Evolutionary conservation across 2,888 invertebrate genomes (phyloP).

Genomic region (Pyrrhia umbra): DNA sequence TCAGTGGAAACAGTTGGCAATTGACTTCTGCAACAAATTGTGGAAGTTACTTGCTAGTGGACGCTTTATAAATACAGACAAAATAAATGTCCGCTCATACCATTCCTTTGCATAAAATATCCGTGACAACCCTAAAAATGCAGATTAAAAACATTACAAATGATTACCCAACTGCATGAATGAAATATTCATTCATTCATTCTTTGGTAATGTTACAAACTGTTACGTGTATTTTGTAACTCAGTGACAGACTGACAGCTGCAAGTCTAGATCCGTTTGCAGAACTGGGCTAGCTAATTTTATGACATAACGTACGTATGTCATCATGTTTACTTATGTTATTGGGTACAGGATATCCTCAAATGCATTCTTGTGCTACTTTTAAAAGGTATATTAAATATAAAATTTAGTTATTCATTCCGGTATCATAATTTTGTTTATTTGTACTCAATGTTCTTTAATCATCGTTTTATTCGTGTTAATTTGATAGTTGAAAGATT

Average conservation of each 20-base stretch:
- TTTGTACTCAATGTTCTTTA: no score
- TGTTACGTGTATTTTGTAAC: slow-evolving; percentile 35
- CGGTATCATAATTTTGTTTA: no score
- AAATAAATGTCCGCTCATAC: no score
- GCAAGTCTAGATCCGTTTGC: slow-evolving; percentile 43
- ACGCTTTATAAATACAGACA: no score
- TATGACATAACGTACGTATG: slow-evolving; percentile 27
- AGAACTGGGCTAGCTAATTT: slow-evolving; percentile 21
- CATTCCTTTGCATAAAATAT: slow-evolving; percentile 41
- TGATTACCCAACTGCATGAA: slow-evolving; percentile 37
- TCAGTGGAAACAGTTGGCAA: no score
- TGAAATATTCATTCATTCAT: neutral
- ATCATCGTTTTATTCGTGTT: no score
- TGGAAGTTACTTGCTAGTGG: no score
- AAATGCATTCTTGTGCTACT: slow-evolving; percentile 24
- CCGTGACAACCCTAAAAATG: slow-evolving; percentile 38
- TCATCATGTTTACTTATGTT: slow-evolving; percentile 26
- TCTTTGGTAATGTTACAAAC: slow-evolving; percentile 8
- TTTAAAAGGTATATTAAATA: no score
- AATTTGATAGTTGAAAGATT: no score
- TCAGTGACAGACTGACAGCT: slow-evolving; percentile 14
- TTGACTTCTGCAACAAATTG: no score
- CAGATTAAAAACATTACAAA: slow-evolving; percentile 35
- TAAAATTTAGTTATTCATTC: no score
- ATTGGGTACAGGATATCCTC: slow-evolving; percentile 40